Percentiles rank a stretch among this genome's conserved stretches.
phyloP scores from a whole-genome alignment of 2,888 invertebrate species.

The Psylliodes chrysocephalus region DNA sequence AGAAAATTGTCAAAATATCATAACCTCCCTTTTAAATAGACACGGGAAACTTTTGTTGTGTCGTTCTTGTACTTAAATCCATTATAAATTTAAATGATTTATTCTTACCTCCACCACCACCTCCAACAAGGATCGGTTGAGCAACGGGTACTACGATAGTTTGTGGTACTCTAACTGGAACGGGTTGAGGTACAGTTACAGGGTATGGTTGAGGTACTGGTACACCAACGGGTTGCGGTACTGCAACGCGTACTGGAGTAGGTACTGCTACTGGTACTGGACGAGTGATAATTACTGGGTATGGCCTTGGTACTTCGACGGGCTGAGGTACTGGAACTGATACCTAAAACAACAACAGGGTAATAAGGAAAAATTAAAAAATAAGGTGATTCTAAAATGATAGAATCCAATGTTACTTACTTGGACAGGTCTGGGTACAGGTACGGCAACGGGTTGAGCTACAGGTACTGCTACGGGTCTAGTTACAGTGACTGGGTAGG shows the following conservation, averaged over 20 bases:
- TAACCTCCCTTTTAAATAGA: too few species aligned
- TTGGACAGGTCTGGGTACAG: constrained; percentile 65
- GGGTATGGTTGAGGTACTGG: constrained; percentile 68
- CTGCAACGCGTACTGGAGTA: constrained; percentile 65
- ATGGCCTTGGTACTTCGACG: constrained; percentile 49
- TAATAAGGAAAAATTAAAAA: too few species aligned
- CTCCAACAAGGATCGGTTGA: constrained; percentile 49
- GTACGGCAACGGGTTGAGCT: constrained; percentile 67
- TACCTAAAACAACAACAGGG: constrained; percentile 40
- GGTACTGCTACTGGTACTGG: constrained; percentile 59
- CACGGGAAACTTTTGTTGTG: not conserved
- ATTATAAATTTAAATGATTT: not conserved
- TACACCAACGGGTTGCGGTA: constrained; percentile 63
- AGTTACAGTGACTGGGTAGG: constrained; percentile 61
- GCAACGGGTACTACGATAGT: constrained; percentile 53
- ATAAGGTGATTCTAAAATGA: not conserved
- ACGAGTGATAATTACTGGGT: constrained; percentile 51
- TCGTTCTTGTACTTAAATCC: constrained; percentile 29
- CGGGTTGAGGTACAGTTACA: constrained; percentile 68
- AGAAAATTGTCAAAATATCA: too few species aligned
- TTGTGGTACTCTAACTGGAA: constrained; percentile 60
- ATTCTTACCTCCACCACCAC: constrained; percentile 36
- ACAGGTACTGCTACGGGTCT: constrained; percentile 67
- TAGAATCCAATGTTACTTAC: constrained; percentile 33
- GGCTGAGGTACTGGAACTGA: constrained; percentile 52